Evolutionary conservation across 2,888 invertebrate genomes (phyloP).

Genomic region (Neoscelio sp.): DNA sequence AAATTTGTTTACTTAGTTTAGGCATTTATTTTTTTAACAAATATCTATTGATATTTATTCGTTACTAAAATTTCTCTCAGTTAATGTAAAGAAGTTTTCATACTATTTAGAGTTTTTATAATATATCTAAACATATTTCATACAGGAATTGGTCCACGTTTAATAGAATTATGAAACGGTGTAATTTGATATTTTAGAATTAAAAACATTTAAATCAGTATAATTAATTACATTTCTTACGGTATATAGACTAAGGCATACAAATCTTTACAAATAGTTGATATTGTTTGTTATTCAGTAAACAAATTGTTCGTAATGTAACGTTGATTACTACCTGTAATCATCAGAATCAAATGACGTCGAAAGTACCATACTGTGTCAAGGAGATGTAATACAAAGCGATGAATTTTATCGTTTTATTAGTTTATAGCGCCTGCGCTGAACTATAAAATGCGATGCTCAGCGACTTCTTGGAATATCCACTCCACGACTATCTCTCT

Average conservation of each 20-base stretch:
- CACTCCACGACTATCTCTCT: constrained; percentile 39
- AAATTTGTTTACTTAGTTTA: too few species aligned
- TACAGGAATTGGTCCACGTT: too few species aligned
- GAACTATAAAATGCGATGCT: constrained; percentile 57
- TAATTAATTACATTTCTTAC: too few species aligned
- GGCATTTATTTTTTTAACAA: too few species aligned
- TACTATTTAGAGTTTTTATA: too few species aligned
- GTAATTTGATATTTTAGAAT: too few species aligned
- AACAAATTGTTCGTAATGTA: constrained; percentile 31
- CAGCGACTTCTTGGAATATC: constrained; percentile 52
- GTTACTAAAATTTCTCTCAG: too few species aligned
- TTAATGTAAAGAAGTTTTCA: too few species aligned
- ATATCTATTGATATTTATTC: too few species aligned
- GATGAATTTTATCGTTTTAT: constrained; percentile 69
- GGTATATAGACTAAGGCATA: neutral
- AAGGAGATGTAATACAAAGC: constrained; percentile 60
- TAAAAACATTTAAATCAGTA: too few species aligned
- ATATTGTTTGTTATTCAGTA: constrained; percentile 4
- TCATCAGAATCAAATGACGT: constrained; percentile 42
- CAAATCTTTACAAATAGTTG: constrained; percentile 35
- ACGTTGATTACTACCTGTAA: constrained; percentile 22
- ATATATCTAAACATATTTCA: too few species aligned
- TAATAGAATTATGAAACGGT: too few species aligned
- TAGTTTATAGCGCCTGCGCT: constrained; percentile 62
- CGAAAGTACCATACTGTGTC: constrained; percentile 57